Base-by-base conservation (phyloP, 2,797 vertebrate species). In the Peromyscus aztecus region DNA sequence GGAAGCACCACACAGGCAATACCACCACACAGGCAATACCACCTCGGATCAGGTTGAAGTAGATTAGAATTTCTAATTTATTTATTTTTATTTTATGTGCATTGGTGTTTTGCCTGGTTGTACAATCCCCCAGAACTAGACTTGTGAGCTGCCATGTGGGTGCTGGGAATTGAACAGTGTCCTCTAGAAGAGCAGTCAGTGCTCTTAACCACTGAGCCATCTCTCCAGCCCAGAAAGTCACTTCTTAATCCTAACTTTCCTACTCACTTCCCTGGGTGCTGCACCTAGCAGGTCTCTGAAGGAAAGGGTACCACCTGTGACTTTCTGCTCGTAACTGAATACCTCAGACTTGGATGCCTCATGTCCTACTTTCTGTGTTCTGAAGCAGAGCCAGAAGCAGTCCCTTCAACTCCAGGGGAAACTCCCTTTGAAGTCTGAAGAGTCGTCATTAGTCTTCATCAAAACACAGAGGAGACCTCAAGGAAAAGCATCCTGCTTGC, bases 241-340 rank as follows among this genome's bases (percentile, higher is more conserved):
- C 61, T 92, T 57, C 52, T 91, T 69, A 34, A 43, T 0, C 3
- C 29, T 0, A 6, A 2, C 10, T 71, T 46, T 61, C 90, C 12
- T 8, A 43, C 71, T 76, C 78, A 71, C 2, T 55, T 91, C 6
- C 0, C 0, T 23, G 21, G 71, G 1, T 31, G 27, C 43, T 2
- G 0, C 0, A 1, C 27, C 27, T 23, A 21, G 6, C 10, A 19
- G 29, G 7, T 43, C 73, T 52, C 27, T 71, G 34, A 21, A 8
- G 61, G 40, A 73, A 0, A 27, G 8, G 24, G 0, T 5, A 76
- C 73, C 19, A 55, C 5, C 40, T 34, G 7, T 37, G 91, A 75
- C 76, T 63, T 76, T 73, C 78, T 75, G 24, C 1, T 27, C 34
- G 49, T 81, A 0, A 31, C 9, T 7, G 14, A 92, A 16, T 11